phyloP scores from a whole-genome alignment of 2,113 vertebrate genomes.

The Amblyopsis rosae region DNA sequence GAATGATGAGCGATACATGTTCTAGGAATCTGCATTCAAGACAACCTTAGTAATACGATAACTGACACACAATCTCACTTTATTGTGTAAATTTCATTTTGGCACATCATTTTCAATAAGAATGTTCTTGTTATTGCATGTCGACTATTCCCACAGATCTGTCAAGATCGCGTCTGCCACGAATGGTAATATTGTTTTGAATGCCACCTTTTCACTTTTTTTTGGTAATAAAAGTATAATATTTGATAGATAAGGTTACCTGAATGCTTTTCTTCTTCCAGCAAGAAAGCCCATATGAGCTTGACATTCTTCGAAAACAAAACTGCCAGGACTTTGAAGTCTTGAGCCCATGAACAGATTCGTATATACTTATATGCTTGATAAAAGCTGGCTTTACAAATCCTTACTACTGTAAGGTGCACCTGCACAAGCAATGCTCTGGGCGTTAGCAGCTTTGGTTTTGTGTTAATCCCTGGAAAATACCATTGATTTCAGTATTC shows the following conservation, averaged over 20 bases:
- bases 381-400: constrained; percentile 48
- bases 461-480: constrained; percentile 22
- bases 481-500: background rate
- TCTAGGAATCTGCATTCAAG: background rate
- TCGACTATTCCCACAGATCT: constrained; percentile 37
- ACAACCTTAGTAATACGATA: background rate
- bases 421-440: constrained; percentile 60
- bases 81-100: background rate
- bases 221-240: constrained; percentile 18
- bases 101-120: constrained; percentile 27
- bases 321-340: constrained; percentile 41
- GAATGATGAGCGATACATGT: background rate
- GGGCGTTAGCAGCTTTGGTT: constrained; percentile 15
- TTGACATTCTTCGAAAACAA: constrained; percentile 33
- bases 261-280: constrained; percentile 34
- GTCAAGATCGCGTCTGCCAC: constrained; percentile 19
- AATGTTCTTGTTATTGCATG: constrained; percentile 12
- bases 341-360: constrained; percentile 20
- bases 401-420: constrained; percentile 29
- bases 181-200: constrained; percentile 29
- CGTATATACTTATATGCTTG: constrained; percentile 26
- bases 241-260: constrained; percentile 33
- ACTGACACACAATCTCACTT: constrained; percentile 7
- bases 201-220: constrained; percentile 27
- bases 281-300: constrained; percentile 28